Conservation (phyloP, 2,888 invertebrate genomes). For the Patella pellucida region DNA sequence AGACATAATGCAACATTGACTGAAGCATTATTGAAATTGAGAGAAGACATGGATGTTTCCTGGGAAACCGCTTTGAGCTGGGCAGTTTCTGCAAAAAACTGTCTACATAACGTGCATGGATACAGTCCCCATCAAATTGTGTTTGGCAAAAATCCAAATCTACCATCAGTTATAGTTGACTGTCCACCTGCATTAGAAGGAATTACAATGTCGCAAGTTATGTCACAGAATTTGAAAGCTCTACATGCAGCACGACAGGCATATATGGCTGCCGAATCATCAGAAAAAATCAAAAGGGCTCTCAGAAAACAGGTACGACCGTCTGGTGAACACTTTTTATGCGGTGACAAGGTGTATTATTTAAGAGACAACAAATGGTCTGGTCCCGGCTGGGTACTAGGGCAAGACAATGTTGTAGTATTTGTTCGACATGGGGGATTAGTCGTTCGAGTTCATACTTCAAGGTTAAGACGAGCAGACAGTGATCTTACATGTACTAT, state of each 20-base stretch:
- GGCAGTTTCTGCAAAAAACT: conserved; percentile 26
- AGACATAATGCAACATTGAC: conserved; percentile 24
- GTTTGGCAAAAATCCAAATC: conserved; percentile 33
- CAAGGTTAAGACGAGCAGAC: conserved; percentile 22
- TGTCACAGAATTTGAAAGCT: conserved; percentile 2
- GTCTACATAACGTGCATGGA: conserved; percentile 29
- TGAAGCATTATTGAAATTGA: conserved; percentile 21
- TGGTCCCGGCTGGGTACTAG: conserved; percentile 37
- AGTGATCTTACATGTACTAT: background rate
- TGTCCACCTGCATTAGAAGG: conserved; percentile 28
- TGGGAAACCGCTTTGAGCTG: conserved; percentile 28
- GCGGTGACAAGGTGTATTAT: conserved; percentile 37
- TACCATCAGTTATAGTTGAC: conserved; percentile 21
- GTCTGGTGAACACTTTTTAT: conserved; percentile 4
- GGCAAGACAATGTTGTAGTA: conserved; percentile 37
- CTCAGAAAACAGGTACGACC: conserved; percentile 28
- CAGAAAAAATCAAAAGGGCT: conserved; percentile 33
- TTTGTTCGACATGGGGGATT: conserved; percentile 42
- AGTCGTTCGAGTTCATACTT: conserved; percentile 32
- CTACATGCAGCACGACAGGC: conserved; percentile 25
- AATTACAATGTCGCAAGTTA: conserved; percentile 15
- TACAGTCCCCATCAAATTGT: conserved; percentile 35
- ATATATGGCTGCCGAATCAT: conserved; percentile 31
- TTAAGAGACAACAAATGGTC: conserved; percentile 37
- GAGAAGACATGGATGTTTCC: conserved; percentile 13